Conservation (phyloP, 2,113 vertebrate genomes). For the Hydropotes inermis region DNA sequence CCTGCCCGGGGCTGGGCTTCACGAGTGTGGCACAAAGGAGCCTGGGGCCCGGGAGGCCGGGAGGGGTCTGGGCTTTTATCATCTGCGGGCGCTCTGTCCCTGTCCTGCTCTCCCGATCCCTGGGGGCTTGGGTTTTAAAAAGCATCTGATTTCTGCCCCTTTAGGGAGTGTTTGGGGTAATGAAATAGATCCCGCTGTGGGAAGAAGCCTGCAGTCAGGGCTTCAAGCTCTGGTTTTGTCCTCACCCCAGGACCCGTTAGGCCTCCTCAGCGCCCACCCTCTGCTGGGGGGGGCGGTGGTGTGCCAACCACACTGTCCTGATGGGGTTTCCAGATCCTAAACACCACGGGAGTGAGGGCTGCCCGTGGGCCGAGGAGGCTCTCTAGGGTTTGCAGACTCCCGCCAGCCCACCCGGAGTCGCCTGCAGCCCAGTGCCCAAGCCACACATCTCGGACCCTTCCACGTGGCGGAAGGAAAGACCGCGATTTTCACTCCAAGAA, state of each 20-base stretch:
- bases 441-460: not conserved
- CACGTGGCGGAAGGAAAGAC: rapidly evolving
- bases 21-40: not conserved
- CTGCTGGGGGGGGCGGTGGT: not conserved
- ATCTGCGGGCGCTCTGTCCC: not conserved
- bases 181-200: not conserved
- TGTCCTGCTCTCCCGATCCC: not conserved
- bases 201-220: not conserved
- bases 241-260: not conserved
- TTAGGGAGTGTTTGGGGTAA: not conserved
- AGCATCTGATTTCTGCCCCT: too few species aligned
- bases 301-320: too few species aligned
- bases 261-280: not conserved
- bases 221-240: not conserved
- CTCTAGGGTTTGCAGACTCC: not conserved
- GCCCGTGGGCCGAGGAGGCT: not conserved
- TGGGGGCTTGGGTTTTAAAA: not conserved
- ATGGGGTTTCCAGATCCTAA: not conserved
- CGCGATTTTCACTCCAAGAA: rapidly evolving
- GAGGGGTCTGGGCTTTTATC: not conserved
- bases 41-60: rapidly evolving
- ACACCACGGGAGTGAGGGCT: not conserved
- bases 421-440: not conserved
- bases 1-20: not conserved
- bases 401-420: rapidly evolving